Evolutionary conservation across 2,888 invertebrate genomes (phyloP), one percentile per base, ranked within the genome.

Genomic region (Trypoxylon attenuatum): DNA sequence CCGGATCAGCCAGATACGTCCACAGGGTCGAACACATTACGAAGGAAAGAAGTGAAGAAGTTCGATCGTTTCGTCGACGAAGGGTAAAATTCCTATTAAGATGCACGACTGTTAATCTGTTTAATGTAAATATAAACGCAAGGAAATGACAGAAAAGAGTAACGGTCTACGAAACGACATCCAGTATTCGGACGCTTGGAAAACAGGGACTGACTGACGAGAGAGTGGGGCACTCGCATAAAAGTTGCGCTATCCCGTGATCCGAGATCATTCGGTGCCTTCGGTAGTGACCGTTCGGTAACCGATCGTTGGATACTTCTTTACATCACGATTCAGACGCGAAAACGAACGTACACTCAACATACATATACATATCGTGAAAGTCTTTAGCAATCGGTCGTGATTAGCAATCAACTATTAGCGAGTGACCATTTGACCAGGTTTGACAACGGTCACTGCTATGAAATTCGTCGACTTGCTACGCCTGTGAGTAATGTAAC

Each of bases 161-260:
- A n/a, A n/a, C n/a, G n/a, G n/a, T n/a, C n/a, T n/a, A n/a, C 45
- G 5, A 42, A 53, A 18, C 38, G 47, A 46, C 29, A 25, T 22
- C 43, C 38, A 27, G 56, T 42, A 54, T 52, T 29, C 15, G 15
- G 8, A n/a, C 25, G 49, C 0, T 43, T 49, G 52, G 68, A 46
- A 63, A 54, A 58, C 51, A 13, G 13, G n/a, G 33, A 33, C 33
- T 13, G 33, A 27, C 15, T 49, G 16, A 5, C 21, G 6, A 13
- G n/a, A 59, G 62, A 56, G 69, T 46, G 73, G 73, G 73, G 73
- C 65, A 19, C 16, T 10, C 29, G 61, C 59, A 74, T 73, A 73
- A 73, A 73, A 73, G 74, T 68, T 60, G 68, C 41, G 64, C 54
- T 65, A 51, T 39, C 60, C 38, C 39, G 19, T 43, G 45, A 18